Conservation (phyloP, 2,797 vertebrate genomes). For the Pangasius mekongensis region DNA sequence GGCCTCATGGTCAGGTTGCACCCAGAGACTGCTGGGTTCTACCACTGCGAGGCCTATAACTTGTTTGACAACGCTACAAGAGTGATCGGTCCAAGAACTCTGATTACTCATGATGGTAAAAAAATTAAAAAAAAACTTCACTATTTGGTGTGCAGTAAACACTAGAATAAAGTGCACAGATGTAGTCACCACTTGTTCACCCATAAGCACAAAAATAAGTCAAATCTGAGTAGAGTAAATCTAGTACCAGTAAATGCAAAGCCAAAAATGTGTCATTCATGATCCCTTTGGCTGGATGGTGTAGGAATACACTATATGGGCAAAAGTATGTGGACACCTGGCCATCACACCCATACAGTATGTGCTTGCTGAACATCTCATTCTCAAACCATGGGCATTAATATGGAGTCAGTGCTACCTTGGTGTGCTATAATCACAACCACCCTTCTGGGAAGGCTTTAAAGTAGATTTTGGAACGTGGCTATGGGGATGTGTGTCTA, state of each 20-base stretch:
- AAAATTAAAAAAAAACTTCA: background rate
- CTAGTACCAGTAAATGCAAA: background rate
- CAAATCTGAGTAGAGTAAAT: background rate
- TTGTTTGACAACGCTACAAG: constrained; percentile 65
- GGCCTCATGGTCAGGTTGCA: constrained; percentile 58
- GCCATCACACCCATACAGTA: background rate
- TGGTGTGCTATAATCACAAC: background rate
- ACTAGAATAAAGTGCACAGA: background rate
- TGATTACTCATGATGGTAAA: constrained; percentile 70
- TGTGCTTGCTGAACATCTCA: background rate
- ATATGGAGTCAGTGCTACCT: background rate
- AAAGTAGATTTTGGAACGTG: background rate
- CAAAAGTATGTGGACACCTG: background rate
- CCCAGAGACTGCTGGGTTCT: constrained; percentile 61
- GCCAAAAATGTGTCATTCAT: background rate
- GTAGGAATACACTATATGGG: background rate
- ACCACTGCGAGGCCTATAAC: constrained; percentile 71
- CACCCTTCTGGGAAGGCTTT: background rate
- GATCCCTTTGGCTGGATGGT: background rate
- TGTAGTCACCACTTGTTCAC: background rate
- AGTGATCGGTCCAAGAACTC: constrained; percentile 58
- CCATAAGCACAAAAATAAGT: background rate
- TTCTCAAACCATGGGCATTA: background rate
- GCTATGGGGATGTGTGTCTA: background rate
- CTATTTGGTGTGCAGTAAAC: background rate